Evolutionary conservation across 2,113 vertebrate genomes (phyloP).

Genomic region (Conger conger): DNA sequence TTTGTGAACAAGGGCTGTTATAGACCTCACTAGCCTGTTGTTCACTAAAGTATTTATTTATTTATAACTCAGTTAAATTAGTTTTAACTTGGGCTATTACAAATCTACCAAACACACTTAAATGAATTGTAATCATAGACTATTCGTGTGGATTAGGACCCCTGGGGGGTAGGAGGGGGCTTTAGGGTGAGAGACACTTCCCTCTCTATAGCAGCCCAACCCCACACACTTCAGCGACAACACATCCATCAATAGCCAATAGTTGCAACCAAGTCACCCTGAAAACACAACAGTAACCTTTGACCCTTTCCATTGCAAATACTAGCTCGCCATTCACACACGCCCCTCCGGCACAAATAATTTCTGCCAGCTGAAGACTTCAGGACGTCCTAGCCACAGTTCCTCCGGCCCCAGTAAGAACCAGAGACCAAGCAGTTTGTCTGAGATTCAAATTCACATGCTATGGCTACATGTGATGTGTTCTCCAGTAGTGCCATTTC

Average conservation of each 20-base stretch:
- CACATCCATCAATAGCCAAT: constrained; percentile 81
- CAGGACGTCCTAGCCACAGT: not conserved
- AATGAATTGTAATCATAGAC: no score
- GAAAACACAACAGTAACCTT: constrained; percentile 77
- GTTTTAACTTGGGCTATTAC: no score
- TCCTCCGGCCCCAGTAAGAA: not conserved
- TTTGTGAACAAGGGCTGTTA: not conserved
- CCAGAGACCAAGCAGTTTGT: not conserved
- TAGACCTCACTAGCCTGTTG: not conserved
- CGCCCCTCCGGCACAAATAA: not conserved
- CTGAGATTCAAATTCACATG: not conserved
- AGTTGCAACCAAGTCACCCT: constrained; percentile 78
- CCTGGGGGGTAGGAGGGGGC: constrained; percentile 63
- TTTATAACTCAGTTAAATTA: no score
- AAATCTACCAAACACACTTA: no score
- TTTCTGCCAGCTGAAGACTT: constrained; percentile 10
- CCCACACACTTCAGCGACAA: constrained; percentile 77
- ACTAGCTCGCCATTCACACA: constrained; percentile 17
- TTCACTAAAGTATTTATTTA: not conserved
- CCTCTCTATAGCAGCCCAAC: constrained; percentile 68
- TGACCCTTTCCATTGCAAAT: constrained; percentile 69
- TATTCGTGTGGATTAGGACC: constrained; percentile 62
- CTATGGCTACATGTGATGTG: not conserved
- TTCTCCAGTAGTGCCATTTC: not conserved
- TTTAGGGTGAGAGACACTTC: constrained; percentile 56